Evolutionary conservation across 23 tunicate genomes (phyloP).

Genomic region (Trididemnum clinides): DNA sequence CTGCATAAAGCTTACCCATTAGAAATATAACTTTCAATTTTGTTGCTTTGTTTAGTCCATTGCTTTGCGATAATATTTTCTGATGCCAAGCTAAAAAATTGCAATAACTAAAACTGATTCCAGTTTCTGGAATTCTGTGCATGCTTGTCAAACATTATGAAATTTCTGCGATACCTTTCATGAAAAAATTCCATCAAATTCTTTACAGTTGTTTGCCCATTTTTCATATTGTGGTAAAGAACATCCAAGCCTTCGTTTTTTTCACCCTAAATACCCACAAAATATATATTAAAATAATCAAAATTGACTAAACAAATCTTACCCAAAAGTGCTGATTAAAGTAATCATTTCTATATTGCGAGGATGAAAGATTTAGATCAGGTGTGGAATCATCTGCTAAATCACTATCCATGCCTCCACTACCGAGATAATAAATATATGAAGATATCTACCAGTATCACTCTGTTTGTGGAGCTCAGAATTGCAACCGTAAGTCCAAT

Average conservation of each 20-base stretch:
- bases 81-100: too few species aligned
- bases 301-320: background rate
- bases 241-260: slow-evolving; percentile 82
- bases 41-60: too few species aligned
- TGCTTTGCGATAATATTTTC: too few species aligned
- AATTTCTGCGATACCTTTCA: slow-evolving; percentile 57
- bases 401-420: too few species aligned
- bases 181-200: slow-evolving; percentile 70
- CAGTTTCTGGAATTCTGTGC: background rate
- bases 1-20: background rate
- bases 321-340: slow-evolving; percentile 65
- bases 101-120: too few species aligned
- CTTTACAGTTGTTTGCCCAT: slow-evolving; percentile 84
- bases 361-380: too few species aligned
- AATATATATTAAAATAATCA: background rate
- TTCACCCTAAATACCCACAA: slow-evolving; percentile 74
- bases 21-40: background rate
- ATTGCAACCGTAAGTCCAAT: too few species aligned
- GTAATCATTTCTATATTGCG: too few species aligned
- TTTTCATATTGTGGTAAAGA: slow-evolving; percentile 85
- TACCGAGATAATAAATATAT: too few species aligned
- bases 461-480: too few species aligned
- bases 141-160: background rate
- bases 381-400: too few species aligned
- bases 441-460: too few species aligned